phyloP scores from a whole-genome alignment of 2,797 vertebrate species.

The Sebastes variabilis region DNA sequence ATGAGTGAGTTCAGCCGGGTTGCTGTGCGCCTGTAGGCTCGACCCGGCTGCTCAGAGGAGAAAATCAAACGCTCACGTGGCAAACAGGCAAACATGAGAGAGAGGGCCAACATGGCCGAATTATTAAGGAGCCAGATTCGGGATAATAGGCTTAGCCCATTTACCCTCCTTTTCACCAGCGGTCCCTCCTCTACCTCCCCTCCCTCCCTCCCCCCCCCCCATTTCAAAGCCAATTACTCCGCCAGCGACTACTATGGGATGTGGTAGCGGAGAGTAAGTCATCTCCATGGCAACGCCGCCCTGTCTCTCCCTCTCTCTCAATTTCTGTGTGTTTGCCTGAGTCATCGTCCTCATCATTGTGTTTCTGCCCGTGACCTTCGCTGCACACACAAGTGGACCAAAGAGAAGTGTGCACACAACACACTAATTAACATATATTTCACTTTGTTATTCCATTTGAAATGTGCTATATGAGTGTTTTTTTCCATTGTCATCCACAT shows the following conservation, averaged over 20 bases:
- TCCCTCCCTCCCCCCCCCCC: conserved; percentile 4
- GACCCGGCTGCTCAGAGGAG: conserved; percentile 48
- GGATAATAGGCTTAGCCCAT: conserved; percentile 68
- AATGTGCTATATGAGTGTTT: background rate
- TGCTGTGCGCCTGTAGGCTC: conserved; percentile 49
- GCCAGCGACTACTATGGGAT: conserved; percentile 55
- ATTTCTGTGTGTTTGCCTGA: conserved; percentile 51
- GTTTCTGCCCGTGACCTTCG: conserved; percentile 64
- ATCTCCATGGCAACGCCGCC: conserved; percentile 72
- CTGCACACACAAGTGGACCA: background rate
- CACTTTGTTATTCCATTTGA: background rate
- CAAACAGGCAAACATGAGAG: conserved; percentile 42
- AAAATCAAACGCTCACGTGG: conserved; percentile 60
- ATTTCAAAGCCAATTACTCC: conserved; percentile 70
- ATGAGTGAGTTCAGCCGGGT: conserved; percentile 54
- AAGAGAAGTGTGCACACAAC: background rate
- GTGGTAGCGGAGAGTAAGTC: conserved; percentile 61
- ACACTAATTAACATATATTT: background rate
- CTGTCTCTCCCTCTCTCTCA: conserved; percentile 38
- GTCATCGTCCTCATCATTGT: conserved; percentile 58
- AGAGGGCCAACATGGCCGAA: conserved; percentile 27
- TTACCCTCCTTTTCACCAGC: conserved; percentile 60
- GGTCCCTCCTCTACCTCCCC: conserved; percentile 1
- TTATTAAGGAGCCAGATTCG: conserved; percentile 49
- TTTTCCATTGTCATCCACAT: background rate